Conservation (phyloP, 2,113 vertebrate genomes). For the Vimba vimba region DNA sequence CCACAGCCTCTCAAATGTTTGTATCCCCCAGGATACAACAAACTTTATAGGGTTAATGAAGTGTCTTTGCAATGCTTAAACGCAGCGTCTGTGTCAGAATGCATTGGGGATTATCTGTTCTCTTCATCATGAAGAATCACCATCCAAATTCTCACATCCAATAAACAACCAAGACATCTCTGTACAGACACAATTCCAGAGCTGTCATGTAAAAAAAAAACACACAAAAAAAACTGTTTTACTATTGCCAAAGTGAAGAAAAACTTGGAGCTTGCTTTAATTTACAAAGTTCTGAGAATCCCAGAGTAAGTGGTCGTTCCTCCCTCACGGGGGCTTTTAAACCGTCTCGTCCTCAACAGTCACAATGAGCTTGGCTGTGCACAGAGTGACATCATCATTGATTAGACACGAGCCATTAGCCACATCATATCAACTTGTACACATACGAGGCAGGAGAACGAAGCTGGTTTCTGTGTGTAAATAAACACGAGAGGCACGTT, state of each 20-base stretch:
- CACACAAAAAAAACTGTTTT: background rate
- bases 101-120: background rate
- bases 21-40: too few species aligned
- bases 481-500: background rate
- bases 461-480: background rate
- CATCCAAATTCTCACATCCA: background rate
- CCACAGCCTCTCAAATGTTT: too few species aligned
- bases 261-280: background rate
- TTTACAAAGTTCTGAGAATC: background rate
- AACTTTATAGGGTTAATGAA: background rate
- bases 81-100: background rate
- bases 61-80: background rate
- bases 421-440: background rate
- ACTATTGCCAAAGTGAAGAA: constrained; percentile 10
- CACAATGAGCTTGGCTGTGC: background rate
- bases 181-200: background rate
- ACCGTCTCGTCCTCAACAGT: background rate
- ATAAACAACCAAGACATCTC: background rate
- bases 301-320: background rate
- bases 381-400: background rate
- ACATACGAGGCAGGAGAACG: background rate
- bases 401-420: constrained; percentile 28
- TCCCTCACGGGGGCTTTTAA: background rate
- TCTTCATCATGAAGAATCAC: background rate
- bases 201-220: background rate